phyloP scores from a whole-genome alignment of 2,888 invertebrate species.

The Cantharis flavilabris region DNA sequence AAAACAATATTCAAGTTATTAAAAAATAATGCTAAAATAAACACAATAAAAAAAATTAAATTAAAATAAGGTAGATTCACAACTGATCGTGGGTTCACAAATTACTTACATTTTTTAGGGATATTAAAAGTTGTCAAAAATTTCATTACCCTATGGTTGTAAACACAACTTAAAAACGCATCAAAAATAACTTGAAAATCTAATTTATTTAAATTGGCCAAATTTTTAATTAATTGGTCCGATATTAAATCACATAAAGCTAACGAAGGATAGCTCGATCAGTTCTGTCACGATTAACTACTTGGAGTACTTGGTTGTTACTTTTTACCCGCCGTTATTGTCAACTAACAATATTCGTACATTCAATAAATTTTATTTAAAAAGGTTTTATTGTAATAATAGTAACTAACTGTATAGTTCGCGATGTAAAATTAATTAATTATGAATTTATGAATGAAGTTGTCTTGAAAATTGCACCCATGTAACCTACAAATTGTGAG shows the following conservation, averaged over 20 bases:
- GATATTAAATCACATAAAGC: background rate
- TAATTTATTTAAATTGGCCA: background rate
- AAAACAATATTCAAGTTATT: no score
- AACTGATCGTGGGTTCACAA: background rate
- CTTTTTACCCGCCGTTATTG: background rate
- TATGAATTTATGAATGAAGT: background rate
- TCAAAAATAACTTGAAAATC: background rate
- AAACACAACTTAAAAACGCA: background rate
- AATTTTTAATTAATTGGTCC: background rate
- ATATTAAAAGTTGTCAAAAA: background rate
- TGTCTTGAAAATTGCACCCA: background rate
- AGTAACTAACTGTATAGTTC: background rate
- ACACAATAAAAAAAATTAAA: no score
- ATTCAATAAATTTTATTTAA: background rate
- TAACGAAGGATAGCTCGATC: background rate
- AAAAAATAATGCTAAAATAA: no score
- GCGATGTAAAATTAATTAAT: background rate
- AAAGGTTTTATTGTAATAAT: background rate
- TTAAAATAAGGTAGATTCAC: background rate
- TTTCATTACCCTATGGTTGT: background rate
- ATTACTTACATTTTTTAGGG: background rate
- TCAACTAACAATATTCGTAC: background rate
- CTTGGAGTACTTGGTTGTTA: background rate
- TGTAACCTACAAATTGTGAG: slow-evolving; percentile 19
- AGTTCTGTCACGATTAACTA: background rate